Evolutionary conservation across 2,113 vertebrate species (phyloP), one percentile per base, ranked within the genome.

Genomic region (Cynoglossus semilaevis): DNA sequence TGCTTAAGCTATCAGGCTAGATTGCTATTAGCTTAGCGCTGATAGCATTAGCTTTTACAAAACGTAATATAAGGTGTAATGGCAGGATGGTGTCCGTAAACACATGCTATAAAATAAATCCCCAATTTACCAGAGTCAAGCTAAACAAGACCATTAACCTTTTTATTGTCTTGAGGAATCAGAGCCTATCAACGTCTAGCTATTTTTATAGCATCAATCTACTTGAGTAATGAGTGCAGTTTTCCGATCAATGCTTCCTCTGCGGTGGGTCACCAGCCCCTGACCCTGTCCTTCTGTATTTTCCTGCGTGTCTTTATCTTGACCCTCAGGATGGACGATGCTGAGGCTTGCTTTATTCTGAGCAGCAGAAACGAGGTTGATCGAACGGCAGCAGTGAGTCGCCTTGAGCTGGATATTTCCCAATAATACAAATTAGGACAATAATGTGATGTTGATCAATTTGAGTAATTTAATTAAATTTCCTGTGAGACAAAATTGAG

Each of bases 361-460:
- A 99, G 96, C 87, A 99, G 96, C 81, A 93, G 97, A 67, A 98
- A 94, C 37, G 97, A 99, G 83, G 94, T 94, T 34, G 97, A 99
- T 77, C 87, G 97, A 62, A 98, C 95, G 0, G 96, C 97, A 76
- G 97, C 97, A 65, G 97, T 99, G 91, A 81, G 88, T 84, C 36
- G 11, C 22, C 16, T 37, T 5, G 1, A 13, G 7, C 13, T 15
- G 3, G 34, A 71, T 46, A 36, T n/a, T 12, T 54, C 15, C 0
- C 38, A 41, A 41, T 41, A 11, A 41, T 41, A 41, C 11, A 13
- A 41, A 4, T 13, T 41, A 10, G 11, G 12, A 38, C 12, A 38
- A 5, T 42, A 15, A 61, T 45, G 52, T 15, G n/a, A n/a, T 54
- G 6, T 50, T 35, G 15, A 59, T 9, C 18, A 47, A 29, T 40